Percentiles rank a stretch among this genome's conserved stretches.
Evolutionary conservation across 2,113 vertebrate species (phyloP).

Genomic region (Fulmarus glacialis): DNA sequence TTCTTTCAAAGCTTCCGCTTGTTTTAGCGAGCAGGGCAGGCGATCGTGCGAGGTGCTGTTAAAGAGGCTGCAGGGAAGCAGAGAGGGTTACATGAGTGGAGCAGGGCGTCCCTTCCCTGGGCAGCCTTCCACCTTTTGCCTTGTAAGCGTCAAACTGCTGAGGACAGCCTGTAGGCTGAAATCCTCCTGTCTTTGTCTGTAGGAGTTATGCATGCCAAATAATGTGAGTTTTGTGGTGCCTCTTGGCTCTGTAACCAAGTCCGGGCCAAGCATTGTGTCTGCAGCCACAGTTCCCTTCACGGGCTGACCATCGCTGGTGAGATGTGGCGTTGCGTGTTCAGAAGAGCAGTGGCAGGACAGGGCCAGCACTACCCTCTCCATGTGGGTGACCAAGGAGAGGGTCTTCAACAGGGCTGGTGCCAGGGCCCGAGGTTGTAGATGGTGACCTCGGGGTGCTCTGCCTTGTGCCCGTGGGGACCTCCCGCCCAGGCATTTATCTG

Average conservation of each 20-base stretch:
- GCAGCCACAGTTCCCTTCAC: neutral
- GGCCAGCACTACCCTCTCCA: neutral
- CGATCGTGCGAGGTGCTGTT: fast-evolving
- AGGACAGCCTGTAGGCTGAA: neutral
- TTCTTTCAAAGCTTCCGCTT: neutral
- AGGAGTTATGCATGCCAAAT: neutral
- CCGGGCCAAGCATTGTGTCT: neutral
- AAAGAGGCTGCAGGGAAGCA: neutral
- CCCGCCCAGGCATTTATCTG: fast-evolving
- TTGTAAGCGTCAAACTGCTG: neutral
- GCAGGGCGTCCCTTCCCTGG: neutral
- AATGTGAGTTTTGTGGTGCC: neutral
- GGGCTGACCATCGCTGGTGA: neutral
- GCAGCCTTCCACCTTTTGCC: neutral
- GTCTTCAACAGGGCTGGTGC: neutral
- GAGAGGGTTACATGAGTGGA: no score
- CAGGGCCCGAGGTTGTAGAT: neutral
- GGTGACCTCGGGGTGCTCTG: neutral
- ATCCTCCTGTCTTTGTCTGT: neutral
- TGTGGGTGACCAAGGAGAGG: neutral
- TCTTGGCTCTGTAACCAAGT: neutral
- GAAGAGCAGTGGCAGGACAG: neutral
- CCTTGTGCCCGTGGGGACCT: neutral
- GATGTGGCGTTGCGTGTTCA: neutral
- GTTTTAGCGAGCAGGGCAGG: neutral